These are phyloP conservation scores for Oryzias celebensis DNA, from an alignment of 2,113 vertebrate genomes.

Conservation along the genomic window DNA sequence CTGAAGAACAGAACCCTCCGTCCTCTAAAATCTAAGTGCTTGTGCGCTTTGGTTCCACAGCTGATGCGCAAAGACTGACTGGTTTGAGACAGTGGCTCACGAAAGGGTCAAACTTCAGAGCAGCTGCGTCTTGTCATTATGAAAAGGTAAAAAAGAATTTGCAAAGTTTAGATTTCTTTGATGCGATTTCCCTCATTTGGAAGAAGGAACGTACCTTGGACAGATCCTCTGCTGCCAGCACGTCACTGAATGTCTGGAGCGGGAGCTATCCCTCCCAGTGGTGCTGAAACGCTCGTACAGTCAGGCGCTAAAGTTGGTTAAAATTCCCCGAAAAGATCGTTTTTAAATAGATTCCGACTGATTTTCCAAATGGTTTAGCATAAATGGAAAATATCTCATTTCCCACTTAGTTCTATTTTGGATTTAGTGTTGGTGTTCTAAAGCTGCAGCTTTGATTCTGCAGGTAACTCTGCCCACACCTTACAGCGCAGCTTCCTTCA, in stretches of 20 bases:
- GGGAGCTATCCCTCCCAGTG: constrained; percentile 68
- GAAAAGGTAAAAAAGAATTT: background rate
- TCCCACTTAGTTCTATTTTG: background rate
- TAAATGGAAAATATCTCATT: too few relatives aligned
- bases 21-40: background rate
- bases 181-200: too few relatives aligned
- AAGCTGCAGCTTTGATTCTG: constrained; percentile 1
- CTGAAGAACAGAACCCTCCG: too few relatives aligned
- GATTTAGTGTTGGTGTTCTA: background rate
- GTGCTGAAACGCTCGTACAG: constrained; percentile 68
- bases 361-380: too few relatives aligned
- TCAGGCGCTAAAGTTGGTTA: constrained; percentile 18
- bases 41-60: constrained; percentile 16
- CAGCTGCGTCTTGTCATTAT: background rate
- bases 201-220: constrained; percentile 35
- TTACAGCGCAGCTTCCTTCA: constrained; percentile 19
- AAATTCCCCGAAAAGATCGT: background rate
- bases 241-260: background rate
- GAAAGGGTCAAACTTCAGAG: constrained; percentile 54
- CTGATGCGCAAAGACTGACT: constrained; percentile 9
- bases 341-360: too few relatives aligned
- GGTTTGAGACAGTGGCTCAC: constrained; percentile 16
- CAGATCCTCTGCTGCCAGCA: constrained; percentile 48
- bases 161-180: too few relatives aligned
- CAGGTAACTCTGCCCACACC: constrained; percentile 21